Evolutionary conservation across 1,140 invertebrate genomes (phyloP).

Genomic region (Drosophila nebulosa): DNA sequence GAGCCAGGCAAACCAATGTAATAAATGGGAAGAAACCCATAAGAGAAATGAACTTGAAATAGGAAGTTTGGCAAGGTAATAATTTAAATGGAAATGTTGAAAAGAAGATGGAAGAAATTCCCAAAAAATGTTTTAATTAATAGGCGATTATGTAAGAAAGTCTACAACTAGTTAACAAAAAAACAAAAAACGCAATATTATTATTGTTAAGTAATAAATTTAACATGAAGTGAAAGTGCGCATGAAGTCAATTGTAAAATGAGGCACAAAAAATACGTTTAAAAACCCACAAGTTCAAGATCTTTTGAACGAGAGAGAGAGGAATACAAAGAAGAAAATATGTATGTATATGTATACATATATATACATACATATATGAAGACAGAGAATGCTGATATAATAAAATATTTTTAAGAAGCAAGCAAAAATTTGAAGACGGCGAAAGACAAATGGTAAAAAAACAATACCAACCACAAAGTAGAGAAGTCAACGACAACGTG

Average conservation of each 20-base stretch:
- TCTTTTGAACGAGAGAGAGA: slow-evolving; percentile 9
- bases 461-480: neutral
- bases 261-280: too few species aligned
- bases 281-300: slow-evolving; percentile 32
- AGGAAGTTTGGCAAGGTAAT: too few species aligned
- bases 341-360: neutral
- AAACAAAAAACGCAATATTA: too few species aligned
- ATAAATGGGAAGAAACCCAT: too few species aligned
- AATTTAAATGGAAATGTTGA: too few species aligned
- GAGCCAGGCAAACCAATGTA: too few species aligned
- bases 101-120: too few species aligned
- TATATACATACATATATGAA: neutral
- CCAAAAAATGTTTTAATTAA: too few species aligned
- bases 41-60: too few species aligned
- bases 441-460: neutral
- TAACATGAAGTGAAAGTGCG: slow-evolving; percentile 3
- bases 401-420: slow-evolving; percentile 12
- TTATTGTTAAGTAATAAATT: slow-evolving; percentile 6
- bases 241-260: slow-evolving; percentile 14
- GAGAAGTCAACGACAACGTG: slow-evolving; percentile 38
- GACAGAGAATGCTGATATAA: slow-evolving; percentile 19
- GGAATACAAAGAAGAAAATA: neutral
- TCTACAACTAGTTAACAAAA: too few species aligned
- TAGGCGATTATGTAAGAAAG: too few species aligned
- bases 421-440: neutral